These are phyloP conservation scores for Coenonympha glycerion DNA, from an alignment of 2,888 invertebrate genomes.

Conservation along the genomic window DNA sequence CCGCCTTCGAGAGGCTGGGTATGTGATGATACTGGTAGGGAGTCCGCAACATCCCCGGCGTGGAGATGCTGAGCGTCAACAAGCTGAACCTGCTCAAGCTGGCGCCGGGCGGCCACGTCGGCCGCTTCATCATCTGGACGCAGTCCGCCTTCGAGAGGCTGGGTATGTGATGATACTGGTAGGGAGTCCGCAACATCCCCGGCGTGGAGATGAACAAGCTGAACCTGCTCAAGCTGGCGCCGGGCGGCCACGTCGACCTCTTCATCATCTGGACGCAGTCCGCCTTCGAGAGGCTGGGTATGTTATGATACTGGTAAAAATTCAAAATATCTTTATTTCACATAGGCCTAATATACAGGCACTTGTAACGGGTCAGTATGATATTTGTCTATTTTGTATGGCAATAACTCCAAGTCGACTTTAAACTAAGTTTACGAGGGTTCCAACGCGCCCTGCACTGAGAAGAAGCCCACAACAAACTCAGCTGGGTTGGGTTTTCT, in stretches of 20 bases:
- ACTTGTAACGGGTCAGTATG: too few species aligned
- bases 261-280: constrained; percentile 99
- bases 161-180: too few species aligned
- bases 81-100: constrained; percentile 94
- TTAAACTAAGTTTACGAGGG: too few species aligned
- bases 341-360: too few species aligned
- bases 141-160: constrained; percentile 96
- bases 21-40: too few species aligned
- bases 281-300: constrained; percentile 91
- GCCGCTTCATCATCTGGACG: constrained; percentile 99
- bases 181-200: constrained; percentile 99
- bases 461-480: too few species aligned
- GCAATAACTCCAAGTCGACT: too few species aligned
- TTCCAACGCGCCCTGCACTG: too few species aligned
- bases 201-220: constrained; percentile 94
- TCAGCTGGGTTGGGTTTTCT: too few species aligned
- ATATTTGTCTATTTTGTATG: too few species aligned
- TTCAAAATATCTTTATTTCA: too few species aligned
- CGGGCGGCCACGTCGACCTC: constrained; percentile 98
- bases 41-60: constrained; percentile 99
- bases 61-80: constrained; percentile 93
- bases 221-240: constrained; percentile 95
- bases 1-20: constrained; percentile 93
- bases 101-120: constrained; percentile 98
- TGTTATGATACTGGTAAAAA: too few species aligned